These are phyloP conservation scores for Coecobrya sp. DNA, from an alignment of 2,888 invertebrate species.

Conservation along the genomic window DNA sequence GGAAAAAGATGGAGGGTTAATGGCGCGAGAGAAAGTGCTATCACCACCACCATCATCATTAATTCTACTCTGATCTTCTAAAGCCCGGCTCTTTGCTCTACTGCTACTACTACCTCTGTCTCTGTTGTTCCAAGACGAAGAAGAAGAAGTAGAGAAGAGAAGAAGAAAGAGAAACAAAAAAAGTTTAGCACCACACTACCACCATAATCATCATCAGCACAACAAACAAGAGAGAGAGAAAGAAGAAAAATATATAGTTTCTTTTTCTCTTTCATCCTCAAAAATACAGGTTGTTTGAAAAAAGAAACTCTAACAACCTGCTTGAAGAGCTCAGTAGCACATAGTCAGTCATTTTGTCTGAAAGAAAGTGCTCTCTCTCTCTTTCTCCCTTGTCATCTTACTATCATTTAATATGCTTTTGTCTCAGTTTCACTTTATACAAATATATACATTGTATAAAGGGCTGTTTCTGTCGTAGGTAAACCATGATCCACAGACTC, in stretches of 20 bases:
- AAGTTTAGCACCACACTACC: neutral
- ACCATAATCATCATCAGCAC: neutral
- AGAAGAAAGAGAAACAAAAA: neutral
- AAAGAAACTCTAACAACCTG: constrained; percentile 8
- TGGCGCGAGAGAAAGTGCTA: constrained; percentile 51
- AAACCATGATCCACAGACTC: neutral
- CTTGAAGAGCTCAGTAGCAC: neutral
- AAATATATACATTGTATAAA: neutral
- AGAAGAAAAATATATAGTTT: neutral
- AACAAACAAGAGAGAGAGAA: constrained; percentile 19
- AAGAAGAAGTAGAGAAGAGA: neutral
- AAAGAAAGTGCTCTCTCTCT: neutral
- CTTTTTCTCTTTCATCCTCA: neutral
- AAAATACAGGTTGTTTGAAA: constrained; percentile 6
- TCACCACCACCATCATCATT: constrained; percentile 57
- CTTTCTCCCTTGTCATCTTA: neutral
- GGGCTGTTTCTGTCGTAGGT: neutral
- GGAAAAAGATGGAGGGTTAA: constrained; percentile 49
- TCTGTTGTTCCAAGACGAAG: neutral
- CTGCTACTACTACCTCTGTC: no score
- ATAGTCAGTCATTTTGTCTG: constrained; percentile 27
- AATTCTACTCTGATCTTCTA: constrained; percentile 55
- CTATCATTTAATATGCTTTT: neutral
- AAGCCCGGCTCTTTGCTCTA: neutral
- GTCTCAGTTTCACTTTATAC: neutral